phyloP scores from a whole-genome alignment of 2,797 vertebrate genomes.

The Muscicapa striata region DNA sequence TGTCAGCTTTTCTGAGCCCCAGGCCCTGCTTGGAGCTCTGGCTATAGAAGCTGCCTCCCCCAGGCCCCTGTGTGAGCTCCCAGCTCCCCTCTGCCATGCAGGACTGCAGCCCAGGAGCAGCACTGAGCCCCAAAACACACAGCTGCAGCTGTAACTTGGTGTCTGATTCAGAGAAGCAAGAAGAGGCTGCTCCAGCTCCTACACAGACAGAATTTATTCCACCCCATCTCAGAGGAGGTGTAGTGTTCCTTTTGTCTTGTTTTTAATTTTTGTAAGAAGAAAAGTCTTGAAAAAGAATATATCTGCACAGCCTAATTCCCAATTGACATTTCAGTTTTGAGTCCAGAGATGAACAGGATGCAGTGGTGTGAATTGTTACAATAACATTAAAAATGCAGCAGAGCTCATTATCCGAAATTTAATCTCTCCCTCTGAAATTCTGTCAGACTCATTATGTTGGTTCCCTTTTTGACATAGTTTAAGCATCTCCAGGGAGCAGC shows the following conservation, averaged over 20 bases:
- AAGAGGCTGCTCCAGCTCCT: neutral
- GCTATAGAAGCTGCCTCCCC: rapidly evolving
- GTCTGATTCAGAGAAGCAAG: neutral
- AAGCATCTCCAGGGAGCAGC: conserved; percentile 52
- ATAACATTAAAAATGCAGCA: conserved; percentile 66
- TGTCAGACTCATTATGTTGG: conserved; percentile 68
- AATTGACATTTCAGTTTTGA: neutral
- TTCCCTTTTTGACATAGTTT: conserved; percentile 64
- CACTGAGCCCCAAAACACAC: neutral
- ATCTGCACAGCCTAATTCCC: neutral
- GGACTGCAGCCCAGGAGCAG: neutral
- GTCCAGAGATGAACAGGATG: neutral
- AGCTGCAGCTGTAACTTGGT: rapidly evolving
- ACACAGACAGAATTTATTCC: neutral
- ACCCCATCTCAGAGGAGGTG: neutral
- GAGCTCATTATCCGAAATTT: conserved; percentile 72
- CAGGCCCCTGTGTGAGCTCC: neutral
- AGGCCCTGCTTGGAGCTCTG: neutral
- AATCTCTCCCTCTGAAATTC: conserved; percentile 66
- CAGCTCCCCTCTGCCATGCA: rapidly evolving
- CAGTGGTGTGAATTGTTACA: conserved; percentile 16
- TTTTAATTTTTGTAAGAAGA: neutral
- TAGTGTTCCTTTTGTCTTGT: neutral
- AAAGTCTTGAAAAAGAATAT: neutral
- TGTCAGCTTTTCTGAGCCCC: neutral